A percentile compares a stretch with the other conserved stretches of the same genome.
These are phyloP conservation scores for Campylomormyrus tamandua DNA, from an alignment of 2,113 vertebrate species.

Conservation along the genomic window DNA sequence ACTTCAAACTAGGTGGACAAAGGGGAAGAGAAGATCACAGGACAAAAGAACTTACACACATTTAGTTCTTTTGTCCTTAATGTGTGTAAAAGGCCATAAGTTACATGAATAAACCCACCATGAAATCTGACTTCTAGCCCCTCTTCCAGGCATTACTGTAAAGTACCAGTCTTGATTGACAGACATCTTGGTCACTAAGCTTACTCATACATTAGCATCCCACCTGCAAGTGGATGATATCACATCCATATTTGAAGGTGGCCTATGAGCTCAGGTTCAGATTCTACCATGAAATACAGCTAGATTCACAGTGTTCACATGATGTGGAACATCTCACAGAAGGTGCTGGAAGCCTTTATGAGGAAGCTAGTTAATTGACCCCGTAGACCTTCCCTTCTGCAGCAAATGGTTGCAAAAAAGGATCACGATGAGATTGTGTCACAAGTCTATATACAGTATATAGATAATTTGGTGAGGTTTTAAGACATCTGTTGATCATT, in stretches of 20 bases:
- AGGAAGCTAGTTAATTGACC: neutral
- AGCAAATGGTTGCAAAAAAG: neutral
- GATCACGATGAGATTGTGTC: neutral
- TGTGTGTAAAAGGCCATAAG: neutral
- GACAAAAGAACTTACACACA: neutral
- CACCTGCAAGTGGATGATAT: neutral
- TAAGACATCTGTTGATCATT: neutral
- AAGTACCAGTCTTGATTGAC: neutral
- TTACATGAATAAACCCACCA: neutral
- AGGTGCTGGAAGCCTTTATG: neutral
- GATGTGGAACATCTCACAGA: neutral
- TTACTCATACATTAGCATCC: neutral
- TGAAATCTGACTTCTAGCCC: neutral
- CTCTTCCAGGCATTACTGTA: neutral
- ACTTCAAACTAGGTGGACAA: neutral
- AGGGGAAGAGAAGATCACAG: neutral
- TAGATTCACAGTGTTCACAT: neutral
- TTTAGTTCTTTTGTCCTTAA: too few relatives aligned
- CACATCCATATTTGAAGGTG: neutral
- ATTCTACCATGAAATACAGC: neutral
- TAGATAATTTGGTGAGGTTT: neutral
- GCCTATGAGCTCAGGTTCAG: neutral
- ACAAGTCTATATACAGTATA: neutral
- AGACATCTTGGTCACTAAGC: neutral
- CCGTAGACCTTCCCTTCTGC: neutral